Evolutionary conservation across 2,888 invertebrate species (phyloP), one percentile per base, ranked within the genome.

Genomic region (Rhagonycha lutea): DNA sequence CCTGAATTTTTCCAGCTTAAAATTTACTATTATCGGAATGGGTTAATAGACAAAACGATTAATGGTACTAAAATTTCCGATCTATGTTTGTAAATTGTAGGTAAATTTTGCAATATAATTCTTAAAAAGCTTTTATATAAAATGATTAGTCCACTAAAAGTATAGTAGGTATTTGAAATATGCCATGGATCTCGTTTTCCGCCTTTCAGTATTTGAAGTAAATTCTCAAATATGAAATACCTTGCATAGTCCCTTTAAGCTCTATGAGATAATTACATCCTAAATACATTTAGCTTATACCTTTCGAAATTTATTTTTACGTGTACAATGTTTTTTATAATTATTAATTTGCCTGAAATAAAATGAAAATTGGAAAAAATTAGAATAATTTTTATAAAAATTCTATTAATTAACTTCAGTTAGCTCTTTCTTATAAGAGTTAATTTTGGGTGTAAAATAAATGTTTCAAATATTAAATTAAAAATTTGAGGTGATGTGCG

Each of bases 201-300:
- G 47, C 47, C 47, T n/a, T 47, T 47, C n/a, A 47, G 47, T 47
- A 65, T 24, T 65, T 14, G 26, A 65, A 65, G 63, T 65, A 26
- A 65, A 26, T 65, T 65, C 63, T 65, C 63, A 26, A 65, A 26
- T 65, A 65, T 65, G 63, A 65, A 65, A 65, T 65, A 65, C 63
- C 63, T 65, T 65, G 18, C 63, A 65, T 65, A 65, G 24, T 18
- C 63, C 63, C n/a, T 65, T 23, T 65, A 65, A 65, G 63, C 63
- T 47, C 47, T 1, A 47, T n/a, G n/a, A 47, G 47, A 47, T 47
- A 65, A 65, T 65, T 24, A 65, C 63, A 65, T 65, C 26, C 63
- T 26, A 24, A 65, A 65, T 65, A 26, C n/a, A 12, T 65, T 65
- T 4, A 7, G 47, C 7, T n/a, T n/a, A n/a, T 47, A 47, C 47